These are phyloP conservation scores for Seladonia tumulorum DNA, from an alignment of 2,888 invertebrate species.

Conservation along the genomic window DNA sequence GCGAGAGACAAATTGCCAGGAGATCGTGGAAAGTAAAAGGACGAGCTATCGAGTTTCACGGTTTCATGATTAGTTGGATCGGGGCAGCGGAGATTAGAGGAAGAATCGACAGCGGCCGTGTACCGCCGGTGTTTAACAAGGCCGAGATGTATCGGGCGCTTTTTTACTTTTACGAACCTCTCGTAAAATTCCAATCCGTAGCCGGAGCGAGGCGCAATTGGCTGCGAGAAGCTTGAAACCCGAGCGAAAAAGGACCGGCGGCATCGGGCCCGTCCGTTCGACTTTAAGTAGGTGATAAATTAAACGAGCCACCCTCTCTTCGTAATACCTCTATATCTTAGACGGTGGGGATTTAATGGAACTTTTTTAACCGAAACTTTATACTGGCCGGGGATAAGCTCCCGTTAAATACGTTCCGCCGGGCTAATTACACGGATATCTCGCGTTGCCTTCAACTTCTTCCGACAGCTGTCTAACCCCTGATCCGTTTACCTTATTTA, in stretches of 20 bases:
- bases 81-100: neutral
- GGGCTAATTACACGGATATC: slow-evolving; percentile 72
- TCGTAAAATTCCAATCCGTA: slow-evolving; percentile 45
- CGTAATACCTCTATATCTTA: slow-evolving; percentile 68
- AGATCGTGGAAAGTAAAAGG: neutral
- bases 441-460: slow-evolving; percentile 52
- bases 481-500: neutral
- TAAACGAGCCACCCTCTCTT: slow-evolving; percentile 74
- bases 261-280: slow-evolving; percentile 54
- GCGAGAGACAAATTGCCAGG: neutral
- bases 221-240: slow-evolving; percentile 56
- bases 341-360: slow-evolving; percentile 76
- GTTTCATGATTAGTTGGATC: neutral
- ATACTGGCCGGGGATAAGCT: slow-evolving; percentile 73
- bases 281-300: slow-evolving; percentile 81
- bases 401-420: slow-evolving; percentile 74
- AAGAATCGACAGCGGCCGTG: neutral
- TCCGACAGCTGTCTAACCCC: slow-evolving; percentile 14
- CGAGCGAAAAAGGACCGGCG: slow-evolving; percentile 55
- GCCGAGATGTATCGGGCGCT: slow-evolving; percentile 43
- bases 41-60: neutral
- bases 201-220: slow-evolving; percentile 51
- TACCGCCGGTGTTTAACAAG: slow-evolving; percentile 45
- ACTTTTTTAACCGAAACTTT: slow-evolving; percentile 73
- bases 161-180: slow-evolving; percentile 33